phyloP scores from a whole-genome alignment of 2,113 vertebrate genomes.

The Atrichornis clamosus region DNA sequence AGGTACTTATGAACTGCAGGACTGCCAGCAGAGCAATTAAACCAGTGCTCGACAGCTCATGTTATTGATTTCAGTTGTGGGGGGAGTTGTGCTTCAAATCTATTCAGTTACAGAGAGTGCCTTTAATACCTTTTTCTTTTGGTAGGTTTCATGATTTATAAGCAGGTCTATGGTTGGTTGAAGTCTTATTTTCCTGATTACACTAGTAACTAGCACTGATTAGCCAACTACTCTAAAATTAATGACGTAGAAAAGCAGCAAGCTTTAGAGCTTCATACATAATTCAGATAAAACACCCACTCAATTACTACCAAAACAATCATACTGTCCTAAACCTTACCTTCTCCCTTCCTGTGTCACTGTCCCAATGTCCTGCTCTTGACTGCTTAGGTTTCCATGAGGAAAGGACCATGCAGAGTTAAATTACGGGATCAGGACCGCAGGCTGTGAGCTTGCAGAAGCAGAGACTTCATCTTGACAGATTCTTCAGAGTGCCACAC shows the following conservation, averaged over 20 bases:
- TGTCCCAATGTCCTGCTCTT: conserved; percentile 21
- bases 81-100: not conserved
- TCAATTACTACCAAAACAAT: not conserved
- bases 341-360: conserved; percentile 25
- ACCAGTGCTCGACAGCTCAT: not conserved
- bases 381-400: conserved; percentile 36
- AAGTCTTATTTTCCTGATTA: not conserved
- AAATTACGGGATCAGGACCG: not conserved
- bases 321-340: conserved; percentile 30
- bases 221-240: not conserved
- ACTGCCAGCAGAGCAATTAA: conserved; percentile 11
- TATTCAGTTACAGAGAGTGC: not conserved
- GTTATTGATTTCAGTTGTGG: not conserved
- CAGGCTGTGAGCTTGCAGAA: conserved; percentile 16
- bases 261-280: not conserved
- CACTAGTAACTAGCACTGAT: not conserved
- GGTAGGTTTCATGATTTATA: not conserved
- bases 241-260: not conserved
- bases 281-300: not conserved
- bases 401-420: conserved; percentile 9
- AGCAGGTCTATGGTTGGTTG: not conserved
- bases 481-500: conserved; percentile 40
- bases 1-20: not conserved
- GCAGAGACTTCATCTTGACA: conserved; percentile 34
- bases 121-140: not conserved